Percentiles rank a stretch among this genome's conserved stretches.
phyloP scores from a whole-genome alignment of 2,888 invertebrate species.

The Smittia sp. region DNA sequence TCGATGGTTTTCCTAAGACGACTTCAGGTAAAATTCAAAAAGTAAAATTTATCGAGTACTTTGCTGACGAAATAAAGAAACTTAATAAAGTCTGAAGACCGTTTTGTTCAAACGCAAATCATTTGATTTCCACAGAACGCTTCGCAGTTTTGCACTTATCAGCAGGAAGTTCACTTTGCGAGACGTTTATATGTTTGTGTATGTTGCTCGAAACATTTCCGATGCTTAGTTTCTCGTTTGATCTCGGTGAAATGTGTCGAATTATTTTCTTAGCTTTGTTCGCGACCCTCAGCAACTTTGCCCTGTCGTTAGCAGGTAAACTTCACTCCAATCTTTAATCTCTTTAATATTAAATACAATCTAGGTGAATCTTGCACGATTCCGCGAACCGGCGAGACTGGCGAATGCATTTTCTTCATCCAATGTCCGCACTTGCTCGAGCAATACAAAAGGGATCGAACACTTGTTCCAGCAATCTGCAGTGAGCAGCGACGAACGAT shows the following conservation, averaged over 20 bases:
- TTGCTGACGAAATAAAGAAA: constrained; percentile 1
- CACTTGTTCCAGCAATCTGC: background rate
- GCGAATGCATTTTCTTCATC: background rate
- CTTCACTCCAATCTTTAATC: too few species aligned
- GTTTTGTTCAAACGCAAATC: background rate
- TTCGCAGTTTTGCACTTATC: background rate
- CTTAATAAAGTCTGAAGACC: background rate
- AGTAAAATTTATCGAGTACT: constrained; percentile 55
- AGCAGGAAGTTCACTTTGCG: background rate
- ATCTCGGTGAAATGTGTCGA: too few species aligned
- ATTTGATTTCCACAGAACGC: too few species aligned
- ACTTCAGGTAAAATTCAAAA: constrained; percentile 78
- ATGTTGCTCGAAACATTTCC: too few species aligned
- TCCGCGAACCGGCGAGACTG: background rate
- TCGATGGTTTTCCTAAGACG: constrained; percentile 71
- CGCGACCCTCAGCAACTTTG: too few species aligned
- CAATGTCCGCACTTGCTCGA: background rate
- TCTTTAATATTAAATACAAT: too few species aligned
- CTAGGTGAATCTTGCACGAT: background rate
- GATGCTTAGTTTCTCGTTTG: too few species aligned
- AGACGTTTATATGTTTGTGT: too few species aligned
- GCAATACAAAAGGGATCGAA: background rate
- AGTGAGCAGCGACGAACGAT: background rate
- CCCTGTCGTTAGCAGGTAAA: too few species aligned
- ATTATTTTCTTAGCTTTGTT: too few species aligned